Base-by-base conservation (phyloP, 2,888 invertebrate genomes). In the Catonia carolina region DNA sequence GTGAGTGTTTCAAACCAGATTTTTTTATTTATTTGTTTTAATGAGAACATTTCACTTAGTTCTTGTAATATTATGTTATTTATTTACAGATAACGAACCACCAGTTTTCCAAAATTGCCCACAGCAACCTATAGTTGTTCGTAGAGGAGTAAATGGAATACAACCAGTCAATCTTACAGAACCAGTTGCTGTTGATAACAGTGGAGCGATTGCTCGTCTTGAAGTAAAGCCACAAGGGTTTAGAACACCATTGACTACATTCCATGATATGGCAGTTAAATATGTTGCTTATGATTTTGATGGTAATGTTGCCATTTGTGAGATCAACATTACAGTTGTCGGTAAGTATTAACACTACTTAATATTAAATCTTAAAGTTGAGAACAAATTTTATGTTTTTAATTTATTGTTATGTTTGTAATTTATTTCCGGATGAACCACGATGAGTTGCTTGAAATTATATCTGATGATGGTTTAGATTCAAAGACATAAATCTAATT, bases 281-380 rank as follows among this genome's bases (percentile, higher is more conserved):
- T 98, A 96, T 68, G 88, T 95, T 1, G 98, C 97, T 2, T 97
- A 92, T 68, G 98, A 98, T 75, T 93, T 91, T 67, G 96, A 96
- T 69, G 96, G 96, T 64, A 98, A 98, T 69, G 94, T 94, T 12
- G 98, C 96, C 12, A 93, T 94, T 69, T 98, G 98, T 70, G 89
- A 91, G 77, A 93, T 98, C 27, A 93, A 94, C 67, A 92, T 98
- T 27, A 92, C 94, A 1, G 93, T 94, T 8, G 91, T 91, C 27
- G 79, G 78, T 78, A 68, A 64, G 68, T 66, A 15, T 12, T 47
- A 17, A 37, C 5, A 33, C 33, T 33, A 33, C 10, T 10, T 10
- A 10, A 10, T 33, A 10, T 33, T 33, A 10, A 35, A 53, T 51
- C n/a, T n/a, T n/a, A n/a, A n/a, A n/a, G n/a, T n/a, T n/a, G n/a